phyloP scores from a whole-genome alignment of 2,113 vertebrate species.

The Neolamprologus fasciatus region DNA sequence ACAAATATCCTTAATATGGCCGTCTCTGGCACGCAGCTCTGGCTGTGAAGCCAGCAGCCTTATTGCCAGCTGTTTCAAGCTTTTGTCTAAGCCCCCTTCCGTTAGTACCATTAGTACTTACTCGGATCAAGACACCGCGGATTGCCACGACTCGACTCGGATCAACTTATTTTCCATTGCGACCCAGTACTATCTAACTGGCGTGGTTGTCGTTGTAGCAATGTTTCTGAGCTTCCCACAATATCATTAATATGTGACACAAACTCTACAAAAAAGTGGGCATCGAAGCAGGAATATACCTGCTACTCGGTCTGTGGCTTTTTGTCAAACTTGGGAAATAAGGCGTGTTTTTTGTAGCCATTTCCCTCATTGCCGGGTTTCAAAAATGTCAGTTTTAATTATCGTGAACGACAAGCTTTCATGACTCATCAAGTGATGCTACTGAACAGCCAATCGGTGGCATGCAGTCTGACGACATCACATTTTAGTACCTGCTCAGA shows the following conservation, averaged over 20 bases:
- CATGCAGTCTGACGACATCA: not conserved
- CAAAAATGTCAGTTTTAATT: not conserved
- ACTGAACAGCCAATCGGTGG: not conserved
- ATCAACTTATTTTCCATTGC: not conserved
- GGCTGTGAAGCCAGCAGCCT: not conserved
- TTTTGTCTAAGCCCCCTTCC: not conserved
- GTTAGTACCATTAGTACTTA: not conserved
- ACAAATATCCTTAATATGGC: not conserved
- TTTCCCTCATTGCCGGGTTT: not conserved
- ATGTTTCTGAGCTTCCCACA: not conserved
- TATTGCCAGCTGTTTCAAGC: not conserved
- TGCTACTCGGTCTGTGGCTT: not conserved
- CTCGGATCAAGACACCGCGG: not conserved
- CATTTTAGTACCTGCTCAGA: not conserved
- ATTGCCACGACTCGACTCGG: not conserved
- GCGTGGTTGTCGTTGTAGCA: not conserved
- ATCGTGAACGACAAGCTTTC: not conserved
- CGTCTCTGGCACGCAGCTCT: not conserved
- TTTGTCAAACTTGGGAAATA: not conserved
- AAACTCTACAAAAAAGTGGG: not conserved
- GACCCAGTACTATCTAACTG: not conserved
- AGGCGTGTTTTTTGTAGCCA: not conserved
- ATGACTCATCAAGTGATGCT: not conserved
- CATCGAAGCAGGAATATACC: not conserved
- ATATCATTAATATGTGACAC: not conserved